Conservation (phyloP, 2,797 vertebrate species). For the Poeciliopsis infans region DNA sequence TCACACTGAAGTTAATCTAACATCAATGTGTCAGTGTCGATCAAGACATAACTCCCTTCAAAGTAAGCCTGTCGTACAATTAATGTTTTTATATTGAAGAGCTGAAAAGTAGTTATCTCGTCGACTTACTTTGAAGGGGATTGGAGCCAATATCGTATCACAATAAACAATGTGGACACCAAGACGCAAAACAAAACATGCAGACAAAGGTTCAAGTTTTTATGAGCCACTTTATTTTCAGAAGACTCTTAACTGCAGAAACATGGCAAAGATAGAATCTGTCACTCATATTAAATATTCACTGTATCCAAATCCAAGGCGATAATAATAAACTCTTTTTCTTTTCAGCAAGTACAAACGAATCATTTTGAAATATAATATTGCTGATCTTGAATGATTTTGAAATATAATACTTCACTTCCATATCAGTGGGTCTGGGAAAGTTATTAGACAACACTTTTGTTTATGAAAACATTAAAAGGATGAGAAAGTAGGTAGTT, state of each 20-base stretch:
- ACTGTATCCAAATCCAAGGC: constrained; percentile 50
- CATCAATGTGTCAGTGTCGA: background rate
- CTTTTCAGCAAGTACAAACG: constrained; percentile 42
- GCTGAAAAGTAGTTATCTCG: background rate
- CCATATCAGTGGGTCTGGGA: constrained; percentile 41
- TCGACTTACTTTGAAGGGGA: background rate
- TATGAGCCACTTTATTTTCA: constrained; percentile 68
- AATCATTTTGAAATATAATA: constrained; percentile 60
- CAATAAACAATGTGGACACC: background rate
- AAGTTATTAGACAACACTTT: constrained; percentile 60
- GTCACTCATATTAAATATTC: constrained; percentile 57
- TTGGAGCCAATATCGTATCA: background rate
- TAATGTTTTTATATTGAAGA: background rate
- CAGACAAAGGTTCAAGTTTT: constrained; percentile 23
- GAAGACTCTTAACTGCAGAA: constrained; percentile 67
- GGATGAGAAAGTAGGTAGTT: constrained; percentile 62
- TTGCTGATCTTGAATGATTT: constrained; percentile 28
- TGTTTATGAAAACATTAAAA: constrained; percentile 49
- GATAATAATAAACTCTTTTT: constrained; percentile 32
- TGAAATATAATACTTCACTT: constrained; percentile 53
- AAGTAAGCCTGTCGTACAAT: background rate
- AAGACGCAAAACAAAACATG: background rate
- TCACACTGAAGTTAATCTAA: background rate
- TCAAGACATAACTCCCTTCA: background rate
- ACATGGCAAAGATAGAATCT: constrained; percentile 72